Evolutionary conservation across 2,113 vertebrate species (phyloP), one percentile per base, ranked within the genome.

Genomic region (Neofelis nebulosa): DNA sequence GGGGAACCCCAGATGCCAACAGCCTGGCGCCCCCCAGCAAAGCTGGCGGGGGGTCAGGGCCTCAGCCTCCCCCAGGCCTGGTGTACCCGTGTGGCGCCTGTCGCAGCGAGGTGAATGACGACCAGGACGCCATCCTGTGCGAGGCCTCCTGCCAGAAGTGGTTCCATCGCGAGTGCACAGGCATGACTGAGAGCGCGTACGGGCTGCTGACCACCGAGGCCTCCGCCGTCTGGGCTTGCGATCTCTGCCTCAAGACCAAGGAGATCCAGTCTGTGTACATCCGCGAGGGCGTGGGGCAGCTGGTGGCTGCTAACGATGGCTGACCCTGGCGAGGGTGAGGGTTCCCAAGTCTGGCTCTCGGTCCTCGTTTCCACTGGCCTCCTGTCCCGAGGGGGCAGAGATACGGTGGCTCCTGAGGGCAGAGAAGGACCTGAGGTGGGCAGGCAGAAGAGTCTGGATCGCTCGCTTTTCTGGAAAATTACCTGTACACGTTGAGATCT

Each of bases 181-280:
- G 99, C 48, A 99, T 99, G 98, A 99, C 99, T 0, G 99, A 99
- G 98, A 99, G 99, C 0, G 99, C 99, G 25, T 99, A 99, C 0
- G 99, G 99, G 94, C 98, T 99, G 97, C 99, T 99, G 97, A 99
- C 99, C 97, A 99, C 99, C 0, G 99, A 99, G 98, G 99, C 99
- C 23, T 99, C 99, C 0, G 99, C 99, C 0, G 99, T 99, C 50
- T 99, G 99, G 99, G 99, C 99, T 98, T 99, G 99, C 0, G 99
- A 99, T 92, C 99, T 99, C 98, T 99, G 99, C 98, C 99, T 99
- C 97, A 99, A 99, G 98, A 99, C 99, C n/a, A 99, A 99, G 99
- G 99, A 99, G 99, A 99, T 99, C 97, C 99, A 99, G 98, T 99
- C 99, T 0, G 99, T 99, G 86, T 99, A 99, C 92, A 99, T 99